These are phyloP conservation scores for Penaeus japonicus DNA, from an alignment of 1,140 invertebrate genomes.

Conservation along the genomic window DNA sequence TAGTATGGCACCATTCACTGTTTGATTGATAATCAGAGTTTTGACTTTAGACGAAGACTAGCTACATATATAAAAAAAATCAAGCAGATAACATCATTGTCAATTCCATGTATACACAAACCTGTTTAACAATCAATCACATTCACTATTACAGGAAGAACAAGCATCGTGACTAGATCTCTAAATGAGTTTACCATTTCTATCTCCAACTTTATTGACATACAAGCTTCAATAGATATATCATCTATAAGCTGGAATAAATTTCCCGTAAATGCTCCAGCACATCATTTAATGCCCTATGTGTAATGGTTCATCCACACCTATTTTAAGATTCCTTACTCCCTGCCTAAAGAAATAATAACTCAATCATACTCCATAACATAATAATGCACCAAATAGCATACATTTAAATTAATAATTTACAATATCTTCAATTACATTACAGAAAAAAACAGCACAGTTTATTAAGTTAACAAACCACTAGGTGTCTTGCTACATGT, in stretches of 20 bases:
- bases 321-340: too few species aligned
- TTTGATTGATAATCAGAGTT: background rate
- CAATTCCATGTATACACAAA: background rate
- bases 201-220: background rate
- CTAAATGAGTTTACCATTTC: background rate
- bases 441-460: too few species aligned
- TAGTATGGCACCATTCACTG: conserved; percentile 24
- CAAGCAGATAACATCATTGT: background rate
- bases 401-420: too few species aligned
- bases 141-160: background rate
- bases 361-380: too few species aligned
- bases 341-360: too few species aligned
- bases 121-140: background rate
- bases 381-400: too few species aligned
- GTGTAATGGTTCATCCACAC: too few species aligned
- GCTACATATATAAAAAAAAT: background rate
- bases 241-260: background rate
- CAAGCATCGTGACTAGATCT: conserved; percentile 26
- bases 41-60: background rate
- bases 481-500: too few species aligned
- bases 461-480: too few species aligned
- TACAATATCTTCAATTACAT: too few species aligned
- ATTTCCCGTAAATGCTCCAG: too few species aligned
- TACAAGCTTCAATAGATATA: background rate
- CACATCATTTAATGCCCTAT: too few species aligned